Percentiles rank a stretch among this genome's conserved stretches.
These are phyloP conservation scores for Metopia argyrocephala DNA, from an alignment of 2,888 invertebrate species.

Conservation along the genomic window DNA sequence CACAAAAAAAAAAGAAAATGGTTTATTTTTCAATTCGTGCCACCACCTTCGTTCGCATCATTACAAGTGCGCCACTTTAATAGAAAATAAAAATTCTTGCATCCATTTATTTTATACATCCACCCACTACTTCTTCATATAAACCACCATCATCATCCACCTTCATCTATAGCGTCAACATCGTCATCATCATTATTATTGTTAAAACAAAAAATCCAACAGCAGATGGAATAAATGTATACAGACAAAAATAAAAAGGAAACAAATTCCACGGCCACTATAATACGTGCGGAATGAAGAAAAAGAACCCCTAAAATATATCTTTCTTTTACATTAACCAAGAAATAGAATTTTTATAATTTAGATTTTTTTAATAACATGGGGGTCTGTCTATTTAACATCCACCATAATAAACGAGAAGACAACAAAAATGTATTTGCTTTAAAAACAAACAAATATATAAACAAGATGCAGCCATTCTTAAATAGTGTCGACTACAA, in stretches of 20 bases:
- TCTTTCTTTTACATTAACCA: constrained; percentile 5
- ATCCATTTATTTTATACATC: not conserved
- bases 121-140: constrained; percentile 49
- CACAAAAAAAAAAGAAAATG: constrained; percentile 56
- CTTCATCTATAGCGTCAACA: constrained; percentile 40
- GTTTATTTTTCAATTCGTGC: constrained; percentile 37
- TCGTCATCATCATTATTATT: constrained; percentile 25
- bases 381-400: constrained; percentile 40
- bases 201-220: constrained; percentile 14
- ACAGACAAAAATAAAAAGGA: constrained; percentile 11
- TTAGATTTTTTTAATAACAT: constrained; percentile 24
- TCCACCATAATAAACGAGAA: constrained; percentile 44
- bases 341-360: constrained; percentile 47
- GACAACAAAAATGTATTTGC: not conserved
- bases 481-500: constrained; percentile 16
- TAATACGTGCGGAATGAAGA: constrained; percentile 11
- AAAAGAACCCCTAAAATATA: constrained; percentile 49
- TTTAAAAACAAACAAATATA: constrained; percentile 29
- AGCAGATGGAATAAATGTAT: no score
- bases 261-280: constrained; percentile 51
- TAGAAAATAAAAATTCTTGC: not conserved
- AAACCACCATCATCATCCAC: constrained; percentile 45
- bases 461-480: constrained; percentile 33
- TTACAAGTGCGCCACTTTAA: constrained; percentile 25
- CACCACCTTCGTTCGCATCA: constrained; percentile 16